Evolutionary conservation across 2,888 invertebrate genomes (phyloP).

Genomic region (Acleris laterana): DNA sequence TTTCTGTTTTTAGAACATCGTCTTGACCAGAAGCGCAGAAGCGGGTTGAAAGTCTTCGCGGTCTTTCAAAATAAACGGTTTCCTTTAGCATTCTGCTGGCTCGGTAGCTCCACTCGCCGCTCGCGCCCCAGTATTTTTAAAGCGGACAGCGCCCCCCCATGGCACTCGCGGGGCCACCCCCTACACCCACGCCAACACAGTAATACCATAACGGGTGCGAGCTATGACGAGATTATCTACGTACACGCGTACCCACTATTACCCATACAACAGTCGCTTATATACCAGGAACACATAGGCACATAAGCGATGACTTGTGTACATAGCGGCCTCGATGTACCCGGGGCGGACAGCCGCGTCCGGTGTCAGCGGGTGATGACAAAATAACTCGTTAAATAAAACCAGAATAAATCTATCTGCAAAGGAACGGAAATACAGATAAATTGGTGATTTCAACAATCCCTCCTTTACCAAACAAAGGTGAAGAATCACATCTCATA

Average conservation of each 20-base stretch:
- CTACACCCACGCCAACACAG: slow-evolving; percentile 69
- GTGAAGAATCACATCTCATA: no score
- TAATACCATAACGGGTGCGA: slow-evolving; percentile 84
- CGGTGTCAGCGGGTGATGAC: slow-evolving; percentile 71
- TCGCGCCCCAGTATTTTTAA: slow-evolving; percentile 79
- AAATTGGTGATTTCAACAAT: background rate
- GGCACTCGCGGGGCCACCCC: slow-evolving; percentile 64
- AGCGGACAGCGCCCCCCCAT: slow-evolving; percentile 78
- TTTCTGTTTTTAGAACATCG: slow-evolving; percentile 62
- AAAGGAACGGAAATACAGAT: background rate
- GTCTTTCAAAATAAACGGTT: slow-evolving; percentile 78
- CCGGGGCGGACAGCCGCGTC: slow-evolving; percentile 60
- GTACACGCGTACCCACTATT: slow-evolving; percentile 72
- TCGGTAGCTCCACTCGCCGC: slow-evolving; percentile 65
- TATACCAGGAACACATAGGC: slow-evolving; percentile 70
- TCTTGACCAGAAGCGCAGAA: slow-evolving; percentile 59
- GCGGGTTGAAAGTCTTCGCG: slow-evolving; percentile 61
- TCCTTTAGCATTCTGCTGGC: slow-evolving; percentile 72
- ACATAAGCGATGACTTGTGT: slow-evolving; percentile 77
- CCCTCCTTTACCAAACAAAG: no score
- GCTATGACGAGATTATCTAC: slow-evolving; percentile 84
- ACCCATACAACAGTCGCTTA: slow-evolving; percentile 68
- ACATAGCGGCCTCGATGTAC: slow-evolving; percentile 79
- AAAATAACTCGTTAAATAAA: slow-evolving; percentile 54
- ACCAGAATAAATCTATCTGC: slow-evolving; percentile 16